Evolutionary conservation across 2,888 invertebrate genomes (phyloP), one percentile per base, ranked within the genome.

Genomic region (Augochlorella aurata): DNA sequence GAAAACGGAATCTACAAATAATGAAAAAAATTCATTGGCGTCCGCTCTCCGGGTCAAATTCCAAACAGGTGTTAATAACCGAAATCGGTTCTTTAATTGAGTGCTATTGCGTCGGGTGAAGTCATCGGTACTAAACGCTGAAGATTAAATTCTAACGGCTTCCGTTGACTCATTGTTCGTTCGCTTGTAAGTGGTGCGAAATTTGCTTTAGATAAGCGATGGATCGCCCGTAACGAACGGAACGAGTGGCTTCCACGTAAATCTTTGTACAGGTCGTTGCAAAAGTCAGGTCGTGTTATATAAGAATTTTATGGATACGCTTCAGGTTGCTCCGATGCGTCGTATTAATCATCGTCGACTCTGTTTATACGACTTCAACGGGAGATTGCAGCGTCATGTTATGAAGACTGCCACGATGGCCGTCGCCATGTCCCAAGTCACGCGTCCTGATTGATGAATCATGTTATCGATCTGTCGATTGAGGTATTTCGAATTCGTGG

Each of bases 161-260:
- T 12, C 21, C 67, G 67, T 47, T 24, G 67, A 67, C 47, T 49
- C 47, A 67, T 47, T 63, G 63, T 63, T 49, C 66, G 21, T 21
- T 14, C 10, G 7, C n/a, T 14, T 14, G 44, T 44, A 63, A 63
- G 63, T 63, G 63, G 12, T 44, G 45, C 45, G 66, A 47, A 67
- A 67, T 47, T 21, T 47, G 47, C 66, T 67, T 21, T 21, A 21
- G 47, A 47, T 47, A 44, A 67, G 47, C 47, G 47, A 18, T n/a
- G 38, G 38, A 63, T 63, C 63, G 38, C 10, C 7, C 4, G 9
- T 10, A 18, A 10, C 38, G 44, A 29, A 63, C 10, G 63, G n/a
- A 63, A 63, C 38, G 18, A 63, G 18, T 44, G 63, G 63, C 38
- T 18, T 18, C 38, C 1, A 63, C 10, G 44, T 18, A 38, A 63